A percentile compares a stretch with the other conserved stretches of the same genome.
These are phyloP conservation scores for Ciconia maguari DNA, from an alignment of 2,113 vertebrate genomes.

Conservation along the genomic window DNA sequence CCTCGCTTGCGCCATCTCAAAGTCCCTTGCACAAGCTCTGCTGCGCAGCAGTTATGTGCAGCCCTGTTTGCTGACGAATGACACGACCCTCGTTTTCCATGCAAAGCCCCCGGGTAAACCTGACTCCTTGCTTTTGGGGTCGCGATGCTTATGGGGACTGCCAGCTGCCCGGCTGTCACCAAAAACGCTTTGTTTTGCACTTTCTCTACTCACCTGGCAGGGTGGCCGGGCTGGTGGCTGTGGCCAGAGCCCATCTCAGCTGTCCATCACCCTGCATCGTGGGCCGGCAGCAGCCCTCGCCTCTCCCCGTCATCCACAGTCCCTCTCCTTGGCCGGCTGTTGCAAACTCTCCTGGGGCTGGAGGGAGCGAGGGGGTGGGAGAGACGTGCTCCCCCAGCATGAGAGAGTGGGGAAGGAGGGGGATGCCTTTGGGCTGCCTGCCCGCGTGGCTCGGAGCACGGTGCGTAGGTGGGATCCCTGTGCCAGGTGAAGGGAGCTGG, in stretches of 20 bases:
- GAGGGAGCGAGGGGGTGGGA: background rate
- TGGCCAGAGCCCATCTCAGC: background rate
- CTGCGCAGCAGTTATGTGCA: background rate
- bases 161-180: background rate
- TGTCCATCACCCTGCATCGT: background rate
- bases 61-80: fast-evolving
- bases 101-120: background rate
- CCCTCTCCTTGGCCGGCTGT: background rate
- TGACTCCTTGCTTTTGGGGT: background rate
- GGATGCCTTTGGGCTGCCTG: background rate
- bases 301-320: background rate
- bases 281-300: background rate
- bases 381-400: background rate
- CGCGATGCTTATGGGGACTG: background rate
- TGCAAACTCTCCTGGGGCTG: background rate
- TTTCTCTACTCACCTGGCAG: background rate
- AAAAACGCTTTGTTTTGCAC: background rate
- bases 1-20: background rate
- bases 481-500: background rate
- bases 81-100: background rate
- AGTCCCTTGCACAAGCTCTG: background rate
- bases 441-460: fast-evolving
- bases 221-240: background rate
- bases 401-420: background rate
- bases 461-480: background rate